phyloP scores from a whole-genome alignment of 2,888 invertebrate genomes.

The Chymomyza caudatula region DNA sequence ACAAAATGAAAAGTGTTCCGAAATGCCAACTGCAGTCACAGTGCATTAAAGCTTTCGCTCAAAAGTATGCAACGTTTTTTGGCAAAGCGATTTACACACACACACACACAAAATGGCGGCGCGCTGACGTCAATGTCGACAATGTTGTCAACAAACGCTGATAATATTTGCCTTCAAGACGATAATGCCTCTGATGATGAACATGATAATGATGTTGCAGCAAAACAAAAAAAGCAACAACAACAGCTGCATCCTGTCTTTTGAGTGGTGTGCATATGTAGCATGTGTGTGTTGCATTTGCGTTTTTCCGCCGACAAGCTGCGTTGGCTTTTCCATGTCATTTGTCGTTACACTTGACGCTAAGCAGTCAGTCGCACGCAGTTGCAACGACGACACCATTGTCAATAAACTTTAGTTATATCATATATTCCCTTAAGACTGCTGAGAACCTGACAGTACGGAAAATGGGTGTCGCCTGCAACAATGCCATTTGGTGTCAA shows the following conservation, averaged over 20 bases:
- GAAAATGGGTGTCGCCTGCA: neutral
- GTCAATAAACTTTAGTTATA: slow-evolving; percentile 35
- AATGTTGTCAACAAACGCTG: slow-evolving; percentile 22
- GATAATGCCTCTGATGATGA: neutral
- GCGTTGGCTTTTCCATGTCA: slow-evolving; percentile 1
- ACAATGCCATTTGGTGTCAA: slow-evolving; percentile 45
- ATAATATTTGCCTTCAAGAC: slow-evolving; percentile 36
- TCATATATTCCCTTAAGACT: slow-evolving; percentile 1
- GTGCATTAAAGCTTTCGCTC: slow-evolving; percentile 24
- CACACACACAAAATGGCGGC: neutral
- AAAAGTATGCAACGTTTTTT: slow-evolving; percentile 33
- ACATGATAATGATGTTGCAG: slow-evolving; percentile 16
- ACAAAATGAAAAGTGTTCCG: neutral
- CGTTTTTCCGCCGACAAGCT: neutral
- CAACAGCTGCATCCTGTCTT: neutral
- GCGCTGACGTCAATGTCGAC: slow-evolving; percentile 21
- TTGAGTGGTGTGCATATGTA: slow-evolving; percentile 27
- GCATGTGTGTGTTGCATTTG: neutral
- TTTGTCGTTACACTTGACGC: slow-evolving; percentile 2
- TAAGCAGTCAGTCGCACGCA: slow-evolving; percentile 29
- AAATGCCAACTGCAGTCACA: neutral
- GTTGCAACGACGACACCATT: slow-evolving; percentile 6
- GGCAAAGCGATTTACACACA: slow-evolving; percentile 8
- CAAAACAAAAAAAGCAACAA: neutral
- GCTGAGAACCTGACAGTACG: neutral